A percentile compares a stretch with the other conserved stretches of the same genome.
phyloP scores from a whole-genome alignment of 2,113 vertebrate species.

The Perccottus glenii region DNA sequence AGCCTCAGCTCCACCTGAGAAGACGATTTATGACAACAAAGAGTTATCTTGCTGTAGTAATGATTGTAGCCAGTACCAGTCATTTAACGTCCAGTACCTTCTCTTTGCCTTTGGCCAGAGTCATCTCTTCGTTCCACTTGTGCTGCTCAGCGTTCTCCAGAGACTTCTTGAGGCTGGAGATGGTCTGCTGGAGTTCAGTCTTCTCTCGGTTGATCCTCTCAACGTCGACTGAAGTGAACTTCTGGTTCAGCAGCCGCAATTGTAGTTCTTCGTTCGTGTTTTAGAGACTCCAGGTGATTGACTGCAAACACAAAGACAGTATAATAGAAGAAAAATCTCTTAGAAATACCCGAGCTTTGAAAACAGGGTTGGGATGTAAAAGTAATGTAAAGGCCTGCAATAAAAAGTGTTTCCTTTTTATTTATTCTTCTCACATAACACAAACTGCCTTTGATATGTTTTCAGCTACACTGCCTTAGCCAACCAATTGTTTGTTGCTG shows the following conservation, averaged over 20 bases:
- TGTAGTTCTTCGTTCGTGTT: slow-evolving; percentile 87
- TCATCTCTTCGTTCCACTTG: slow-evolving; percentile 92
- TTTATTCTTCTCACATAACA: no score
- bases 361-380: no score
- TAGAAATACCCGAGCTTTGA: neutral
- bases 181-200: slow-evolving; percentile 88
- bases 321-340: neutral
- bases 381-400: no score
- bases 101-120: slow-evolving; percentile 89
- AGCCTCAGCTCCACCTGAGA: slow-evolving; percentile 85
- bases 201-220: slow-evolving; percentile 94
- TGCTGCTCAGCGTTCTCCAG: slow-evolving; percentile 87
- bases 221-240: slow-evolving; percentile 91
- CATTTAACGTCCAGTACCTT: slow-evolving; percentile 74
- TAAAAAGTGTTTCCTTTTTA: no score
- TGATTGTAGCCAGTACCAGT: no score
- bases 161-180: slow-evolving; percentile 83
- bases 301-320: slow-evolving; percentile 65
- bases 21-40: neutral
- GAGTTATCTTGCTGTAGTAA: no score
- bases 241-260: slow-evolving; percentile 87
- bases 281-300: slow-evolving; percentile 83
- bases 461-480: no score
- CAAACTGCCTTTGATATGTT: no score
- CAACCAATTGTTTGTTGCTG: no score